Base-by-base conservation (phyloP, 1,140 invertebrate genomes). In the Tetramorium simillimum region DNA sequence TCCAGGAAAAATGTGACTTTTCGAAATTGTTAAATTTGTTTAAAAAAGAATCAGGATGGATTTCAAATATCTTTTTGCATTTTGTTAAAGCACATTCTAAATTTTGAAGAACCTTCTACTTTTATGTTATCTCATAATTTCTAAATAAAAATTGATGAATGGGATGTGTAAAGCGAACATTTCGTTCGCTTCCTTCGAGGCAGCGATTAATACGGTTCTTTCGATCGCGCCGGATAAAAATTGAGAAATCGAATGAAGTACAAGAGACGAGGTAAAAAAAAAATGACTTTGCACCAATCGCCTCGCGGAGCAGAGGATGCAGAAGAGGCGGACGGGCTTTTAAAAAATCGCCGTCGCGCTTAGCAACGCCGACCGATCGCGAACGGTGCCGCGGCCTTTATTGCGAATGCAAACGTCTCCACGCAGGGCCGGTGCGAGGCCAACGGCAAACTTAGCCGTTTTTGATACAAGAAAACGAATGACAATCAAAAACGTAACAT, bases 351-450 rank as follows among this genome's bases (percentile, higher is more conserved):
- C 3, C 18, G n/a, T 37, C 16, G 14, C 58, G 40, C 43, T 58
- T 58, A 49, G 28, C n/a, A 75, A 80, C 60, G 37, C 6, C 70
- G 40, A 40, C 67, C 56, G 80, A 82, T 88, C 72, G 49, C 51
- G 63, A 65, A 60, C 53, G 28, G 65, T 62, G 51, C 18, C 56
- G 76, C 28, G 86, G 70, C 33, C 62, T 80, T 70, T 60, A 49
- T 65, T 69, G 6, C 18, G 43, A 78, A 85, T 53, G 21, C 21
- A 49, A 21, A 56, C 24, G 24, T 58, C 58, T 21, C 43, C 7
- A 21, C 1, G 24, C 49, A 53, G 81, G 58, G 76, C 28, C 76
- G 60, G 60, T 80, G n/a, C 28, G n/a, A 80, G 58, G 62, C 21
- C 21, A 21, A 69, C 2, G 18, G 18, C 49, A 14, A 77, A 77